Percentiles rank a stretch among this genome's conserved stretches.
Evolutionary conservation across 2,113 vertebrate genomes (phyloP).

Genomic region (Chinchilla lanigera): DNA sequence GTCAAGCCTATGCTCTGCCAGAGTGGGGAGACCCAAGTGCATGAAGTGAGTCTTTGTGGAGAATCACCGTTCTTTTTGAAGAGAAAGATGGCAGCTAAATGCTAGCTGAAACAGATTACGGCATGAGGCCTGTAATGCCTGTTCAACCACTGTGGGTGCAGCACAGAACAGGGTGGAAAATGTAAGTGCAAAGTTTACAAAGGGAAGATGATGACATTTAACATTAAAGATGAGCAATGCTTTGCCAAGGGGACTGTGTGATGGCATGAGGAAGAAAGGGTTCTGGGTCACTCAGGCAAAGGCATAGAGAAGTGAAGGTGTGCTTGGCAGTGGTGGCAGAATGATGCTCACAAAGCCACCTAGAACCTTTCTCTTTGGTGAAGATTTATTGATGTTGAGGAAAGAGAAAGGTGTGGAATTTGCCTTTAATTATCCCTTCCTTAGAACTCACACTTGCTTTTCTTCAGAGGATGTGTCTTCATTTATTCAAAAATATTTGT

Average conservation of each 20-base stretch:
- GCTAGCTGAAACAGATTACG: too few species aligned
- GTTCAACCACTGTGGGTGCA: rapidly evolving
- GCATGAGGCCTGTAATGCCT: neutral
- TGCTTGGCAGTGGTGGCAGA: neutral
- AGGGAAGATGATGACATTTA: neutral
- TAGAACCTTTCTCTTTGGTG: neutral
- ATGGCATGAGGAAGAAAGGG: neutral
- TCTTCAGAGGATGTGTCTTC: neutral
- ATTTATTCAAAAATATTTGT: neutral
- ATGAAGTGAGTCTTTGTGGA: neutral
- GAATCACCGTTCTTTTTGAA: neutral
- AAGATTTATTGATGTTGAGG: neutral
- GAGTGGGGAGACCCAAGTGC: neutral
- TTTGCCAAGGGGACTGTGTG: neutral
- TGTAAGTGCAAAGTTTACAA: neutral
- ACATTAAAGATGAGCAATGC: neutral
- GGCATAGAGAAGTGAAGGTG: rapidly evolving
- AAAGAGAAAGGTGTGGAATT: neutral
- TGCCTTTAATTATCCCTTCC: neutral
- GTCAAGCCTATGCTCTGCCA: neutral
- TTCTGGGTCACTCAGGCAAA: neutral
- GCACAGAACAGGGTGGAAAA: neutral
- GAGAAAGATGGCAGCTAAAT: neutral
- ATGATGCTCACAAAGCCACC: neutral
- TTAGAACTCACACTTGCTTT: neutral